Evolutionary conservation across 2,888 invertebrate genomes (phyloP), one percentile per base, ranked within the genome.

Genomic region (Clusia tigrina): DNA sequence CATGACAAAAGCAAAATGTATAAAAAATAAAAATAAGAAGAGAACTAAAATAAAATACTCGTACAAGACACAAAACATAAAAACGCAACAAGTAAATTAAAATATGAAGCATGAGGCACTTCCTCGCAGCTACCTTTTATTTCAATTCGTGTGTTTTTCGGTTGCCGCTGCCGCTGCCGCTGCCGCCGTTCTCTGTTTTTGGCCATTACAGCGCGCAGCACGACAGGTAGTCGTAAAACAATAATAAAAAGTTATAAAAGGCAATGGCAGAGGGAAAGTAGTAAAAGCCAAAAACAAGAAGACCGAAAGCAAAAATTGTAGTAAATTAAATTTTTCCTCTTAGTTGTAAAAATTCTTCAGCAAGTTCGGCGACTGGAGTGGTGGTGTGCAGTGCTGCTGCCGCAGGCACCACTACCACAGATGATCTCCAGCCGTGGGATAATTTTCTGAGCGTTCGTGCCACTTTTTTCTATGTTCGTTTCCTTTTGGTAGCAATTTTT

Each of bases 31-130:
- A 25, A 26, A 51, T 24, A 58, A 25, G 15, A 53, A 53, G 25
- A 15, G 15, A 55, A 32, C 38, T 23, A 56, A 22, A 58, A 51
- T 42, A 42, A 57, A 52, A 52, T 32, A 25, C 26, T 26, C 17
- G 46, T n/a, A 37, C 42, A 54, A 26, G 26, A 18, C 20, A 38
- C 10, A 53, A 23, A 22, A 37, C 58, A 52, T 58, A 24, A 53
- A 58, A 58, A 58, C n/a, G 52, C 58, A 58, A 58, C 52, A 52
- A 58, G 58, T 58, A 58, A 58, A 53, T 58, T 58, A 58, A 58
- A 53, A 20, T 37, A 58, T 58, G 58, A 58, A 58, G 38, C 53
- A 58, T n/a, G n/a, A n/a, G n/a, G n/a, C n/a, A n/a, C n/a, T n/a
- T n/a, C 58, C 53, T 58, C 58, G 52, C 37, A 37, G 24, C 53